These are phyloP conservation scores for Mormyrus proboscirostris DNA, from an alignment of 2,797 vertebrate genomes.

Conservation along the genomic window DNA sequence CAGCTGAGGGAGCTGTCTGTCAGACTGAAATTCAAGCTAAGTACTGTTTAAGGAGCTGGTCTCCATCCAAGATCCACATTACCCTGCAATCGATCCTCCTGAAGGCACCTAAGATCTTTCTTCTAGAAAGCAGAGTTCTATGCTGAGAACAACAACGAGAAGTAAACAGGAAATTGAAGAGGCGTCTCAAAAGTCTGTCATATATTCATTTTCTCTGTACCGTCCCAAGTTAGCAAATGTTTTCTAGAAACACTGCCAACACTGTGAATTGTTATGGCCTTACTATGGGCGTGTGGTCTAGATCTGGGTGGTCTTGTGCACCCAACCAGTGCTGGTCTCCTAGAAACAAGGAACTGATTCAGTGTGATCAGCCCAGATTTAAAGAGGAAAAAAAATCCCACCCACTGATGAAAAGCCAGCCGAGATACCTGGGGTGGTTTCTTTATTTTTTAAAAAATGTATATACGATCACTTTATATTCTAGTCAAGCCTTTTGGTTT, in stretches of 20 bases:
- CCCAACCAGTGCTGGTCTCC: neutral
- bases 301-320: constrained; percentile 3
- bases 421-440: neutral
- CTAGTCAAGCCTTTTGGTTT: neutral
- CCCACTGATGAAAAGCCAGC: neutral
- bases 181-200: neutral
- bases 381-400: neutral
- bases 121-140: constrained; percentile 17
- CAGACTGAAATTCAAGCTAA: constrained; percentile 34
- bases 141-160: neutral
- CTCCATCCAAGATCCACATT: constrained; percentile 30
- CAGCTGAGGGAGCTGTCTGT: neutral
- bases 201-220: neutral
- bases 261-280: neutral
- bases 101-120: constrained; percentile 24
- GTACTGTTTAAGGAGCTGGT: constrained; percentile 45
- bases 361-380: neutral
- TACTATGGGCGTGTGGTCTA: neutral
- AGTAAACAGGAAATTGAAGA: neutral
- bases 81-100: constrained; percentile 18
- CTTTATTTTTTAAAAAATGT: neutral
- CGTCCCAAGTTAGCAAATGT: neutral
- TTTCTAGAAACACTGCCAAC: neutral
- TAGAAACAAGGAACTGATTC: neutral
- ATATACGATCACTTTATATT: neutral